phyloP scores from a whole-genome alignment of 2,797 vertebrate genomes.

The Molossus molossus region DNA sequence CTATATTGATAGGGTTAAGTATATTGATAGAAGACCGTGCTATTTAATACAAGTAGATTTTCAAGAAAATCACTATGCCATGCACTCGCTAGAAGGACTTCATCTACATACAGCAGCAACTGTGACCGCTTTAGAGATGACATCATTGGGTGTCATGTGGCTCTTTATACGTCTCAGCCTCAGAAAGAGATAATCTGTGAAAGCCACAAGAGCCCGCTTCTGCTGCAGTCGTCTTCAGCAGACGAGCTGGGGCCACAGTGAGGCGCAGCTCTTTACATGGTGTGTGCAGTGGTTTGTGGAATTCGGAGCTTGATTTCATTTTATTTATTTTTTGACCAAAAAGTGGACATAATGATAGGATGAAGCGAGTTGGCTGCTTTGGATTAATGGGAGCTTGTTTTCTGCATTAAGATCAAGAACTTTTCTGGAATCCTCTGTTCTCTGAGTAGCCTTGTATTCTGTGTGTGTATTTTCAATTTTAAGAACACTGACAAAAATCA shows the following conservation, averaged over 20 bases:
- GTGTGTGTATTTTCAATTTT: not conserved
- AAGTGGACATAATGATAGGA: not conserved
- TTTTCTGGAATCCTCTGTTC: not conserved
- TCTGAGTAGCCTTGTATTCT: slow-evolving; percentile 20
- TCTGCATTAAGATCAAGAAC: slow-evolving; percentile 48
- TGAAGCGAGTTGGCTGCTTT: not conserved
- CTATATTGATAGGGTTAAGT: slow-evolving; percentile 63
- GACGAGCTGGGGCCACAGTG: not conserved
- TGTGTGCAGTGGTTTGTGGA: not conserved
- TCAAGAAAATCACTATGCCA: slow-evolving; percentile 65
- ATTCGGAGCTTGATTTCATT: slow-evolving; percentile 54
- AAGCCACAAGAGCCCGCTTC: slow-evolving; percentile 73
- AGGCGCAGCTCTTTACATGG: not conserved
- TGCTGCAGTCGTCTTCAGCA: slow-evolving; percentile 74
- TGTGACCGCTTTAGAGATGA: slow-evolving; percentile 83
- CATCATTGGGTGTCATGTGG: slow-evolving; percentile 80
- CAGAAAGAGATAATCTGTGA: slow-evolving; percentile 71
- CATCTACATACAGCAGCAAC: slow-evolving; percentile 65
- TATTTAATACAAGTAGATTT: slow-evolving; percentile 75
- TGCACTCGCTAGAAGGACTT: slow-evolving; percentile 69
- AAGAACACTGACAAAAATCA: slow-evolving; percentile 51
- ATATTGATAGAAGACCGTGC: slow-evolving; percentile 34
- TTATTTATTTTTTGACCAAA: not conserved
- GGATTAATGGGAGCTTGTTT: not conserved
- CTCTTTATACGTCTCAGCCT: slow-evolving; percentile 74